phyloP scores from a whole-genome alignment of 2,797 vertebrate genomes.

The Scarus forsteni region DNA sequence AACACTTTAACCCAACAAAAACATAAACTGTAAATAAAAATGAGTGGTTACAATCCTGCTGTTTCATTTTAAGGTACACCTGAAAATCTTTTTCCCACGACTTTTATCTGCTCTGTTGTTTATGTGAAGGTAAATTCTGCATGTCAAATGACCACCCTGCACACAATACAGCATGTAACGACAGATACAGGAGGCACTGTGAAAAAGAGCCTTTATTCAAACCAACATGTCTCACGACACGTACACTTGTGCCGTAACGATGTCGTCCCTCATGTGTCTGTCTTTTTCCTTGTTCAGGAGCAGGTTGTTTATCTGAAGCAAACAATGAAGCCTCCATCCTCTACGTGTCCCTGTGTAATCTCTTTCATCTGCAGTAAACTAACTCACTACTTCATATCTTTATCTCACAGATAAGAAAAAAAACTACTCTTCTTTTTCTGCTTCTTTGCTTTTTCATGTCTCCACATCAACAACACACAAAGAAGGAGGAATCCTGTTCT shows the following conservation, averaged over 20 bases:
- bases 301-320: slow-evolving; percentile 83
- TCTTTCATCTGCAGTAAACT: slow-evolving; percentile 79
- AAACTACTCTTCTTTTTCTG: slow-evolving; percentile 45
- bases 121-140: slow-evolving; percentile 24
- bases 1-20: too few species aligned
- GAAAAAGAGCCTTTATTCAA: slow-evolving; percentile 34
- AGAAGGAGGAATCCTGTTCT: too few species aligned
- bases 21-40: too few species aligned
- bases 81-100: background rate
- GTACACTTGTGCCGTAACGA: slow-evolving; percentile 75
- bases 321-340: slow-evolving; percentile 73
- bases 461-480: slow-evolving; percentile 6
- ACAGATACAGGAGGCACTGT: slow-evolving; percentile 7
- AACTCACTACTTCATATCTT: slow-evolving; percentile 73
- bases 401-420: slow-evolving; percentile 69
- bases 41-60: too few species aligned
- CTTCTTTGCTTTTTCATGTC: background rate
- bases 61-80: too few species aligned
- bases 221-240: slow-evolving; percentile 79
- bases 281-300: slow-evolving; percentile 69
- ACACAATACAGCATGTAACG: slow-evolving; percentile 10
- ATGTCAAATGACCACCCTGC: background rate
- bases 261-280: slow-evolving; percentile 71
- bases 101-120: slow-evolving; percentile 25
- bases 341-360: slow-evolving; percentile 69